Base-by-base conservation (phyloP, 2,113 vertebrate genomes). In the Haemorhous mexicanus region DNA sequence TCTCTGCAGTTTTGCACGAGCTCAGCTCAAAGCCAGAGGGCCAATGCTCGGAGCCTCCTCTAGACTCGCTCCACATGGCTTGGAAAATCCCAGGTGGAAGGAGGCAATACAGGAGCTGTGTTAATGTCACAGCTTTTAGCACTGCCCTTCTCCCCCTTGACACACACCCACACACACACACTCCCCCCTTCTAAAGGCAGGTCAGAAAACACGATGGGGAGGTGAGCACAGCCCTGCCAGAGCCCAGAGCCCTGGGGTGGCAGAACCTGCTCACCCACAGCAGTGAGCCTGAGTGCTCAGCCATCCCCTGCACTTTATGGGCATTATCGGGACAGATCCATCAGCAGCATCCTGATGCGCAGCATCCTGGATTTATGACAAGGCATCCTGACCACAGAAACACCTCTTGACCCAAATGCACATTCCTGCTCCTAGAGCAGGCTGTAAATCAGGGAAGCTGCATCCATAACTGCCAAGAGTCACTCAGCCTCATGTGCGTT, bases 401-500 rank as follows among this genome's bases (percentile, higher is more conserved):
- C 83, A 95, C 93, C 93, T 92, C 95, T 74, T 87, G 92, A 94
- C 93, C 90, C 90, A 87, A 90, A 93, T 92, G 95, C 95, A 90
- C 91, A 79, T 95, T 95, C 94, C 83, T 90, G 87, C 95, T 96
- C 92, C 92, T 70, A 84, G 67, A 55, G 61, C 10, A 9, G 49
- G 61, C 91, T 92, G 78, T 95, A 95, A 94, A 96, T 94, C 94
- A 94, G 82, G 35, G 69, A 52, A 58, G 94, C 92, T 11, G 16
- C 89, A 87, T 92, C 95, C 72, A 52, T 95, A 90, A 96, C 87
- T 90, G 95, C 95, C 96, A 95, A 90, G 93, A 90, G 91, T 94
- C 91, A 95, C 90, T 97, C 95, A 87, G 95, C 93, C 74, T 68
- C 93, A 3, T 84, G 94, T 3, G 1, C 2, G 22, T 70, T 92